phyloP scores from a whole-genome alignment of 2,797 vertebrate species.

The Cossypha caffra region DNA sequence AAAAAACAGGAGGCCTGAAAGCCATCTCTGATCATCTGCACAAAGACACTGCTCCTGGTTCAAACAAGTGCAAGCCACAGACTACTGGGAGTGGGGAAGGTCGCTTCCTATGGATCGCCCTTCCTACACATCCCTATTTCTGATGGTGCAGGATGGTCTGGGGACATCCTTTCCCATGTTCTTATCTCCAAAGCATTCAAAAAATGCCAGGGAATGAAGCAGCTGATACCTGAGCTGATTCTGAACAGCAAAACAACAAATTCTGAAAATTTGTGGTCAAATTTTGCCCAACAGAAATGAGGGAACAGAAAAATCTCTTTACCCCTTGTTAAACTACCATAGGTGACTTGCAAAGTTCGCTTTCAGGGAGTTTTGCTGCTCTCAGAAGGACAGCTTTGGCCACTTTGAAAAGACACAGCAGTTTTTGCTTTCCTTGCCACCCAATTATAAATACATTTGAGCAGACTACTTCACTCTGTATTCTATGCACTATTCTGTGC shows the following conservation, averaged over 20 bases:
- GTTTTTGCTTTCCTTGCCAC: background rate
- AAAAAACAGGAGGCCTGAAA: background rate
- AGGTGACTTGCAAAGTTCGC: background rate
- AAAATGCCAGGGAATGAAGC: background rate
- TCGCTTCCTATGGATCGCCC: background rate
- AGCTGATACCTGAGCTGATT: background rate
- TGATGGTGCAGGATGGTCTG: background rate
- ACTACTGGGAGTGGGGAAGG: background rate
- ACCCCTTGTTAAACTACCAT: fast-evolving
- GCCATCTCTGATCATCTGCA: background rate
- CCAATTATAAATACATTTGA: background rate
- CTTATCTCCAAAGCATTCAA: background rate
- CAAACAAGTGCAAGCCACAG: background rate
- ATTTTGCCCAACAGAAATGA: background rate
- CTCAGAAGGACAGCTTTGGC: background rate
- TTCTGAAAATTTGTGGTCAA: background rate
- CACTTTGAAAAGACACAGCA: background rate
- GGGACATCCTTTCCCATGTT: background rate
- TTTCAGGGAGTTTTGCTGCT: background rate
- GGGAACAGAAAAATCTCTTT: background rate
- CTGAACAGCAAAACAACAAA: background rate
- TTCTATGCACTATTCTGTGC: background rate
- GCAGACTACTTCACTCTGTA: background rate
- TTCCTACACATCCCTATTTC: background rate
- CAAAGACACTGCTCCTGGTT: background rate